Evolutionary conservation across 2,888 invertebrate genomes (phyloP), one percentile per base, ranked within the genome.

Genomic region (Meiosimyza platycephala): DNA sequence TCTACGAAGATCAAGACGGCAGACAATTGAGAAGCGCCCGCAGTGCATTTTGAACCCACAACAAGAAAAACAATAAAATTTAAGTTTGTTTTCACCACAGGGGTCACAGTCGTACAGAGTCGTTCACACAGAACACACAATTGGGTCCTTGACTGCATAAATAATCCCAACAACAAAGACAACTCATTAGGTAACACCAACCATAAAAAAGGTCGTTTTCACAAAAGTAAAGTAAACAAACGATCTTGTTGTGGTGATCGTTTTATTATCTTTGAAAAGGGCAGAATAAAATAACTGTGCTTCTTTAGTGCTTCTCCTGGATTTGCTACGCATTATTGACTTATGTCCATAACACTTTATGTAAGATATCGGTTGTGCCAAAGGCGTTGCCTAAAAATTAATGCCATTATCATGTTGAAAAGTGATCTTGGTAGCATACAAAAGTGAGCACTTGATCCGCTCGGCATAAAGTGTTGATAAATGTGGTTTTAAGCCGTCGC

Each of bases 11-110:
- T 47, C n/a, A 12, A 12, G 51, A 40, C 50, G 33, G 63, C 40
- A 54, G 63, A 54, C 62, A 70, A 70, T 54, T 70, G 70, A 48
- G 52, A 62, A 15, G 22, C 50, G 52, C 70, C 70, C 70, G 70
- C 70, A 62, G 70, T 9, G 70, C 33, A 51, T 33, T 6, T 15
- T 15, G 16, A 54, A 40, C 33, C 40, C 69, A 69, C 55, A 57
- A 70, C 16, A 60, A 28, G n/a, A 48, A 60, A 51, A 16, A 40
- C n/a, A 50, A 62, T 54, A 63, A 62, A 63, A 16, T 52, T 54
- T 12, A 51, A 47, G 60, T 51, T 64, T 18, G 6, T 50, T 40
- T 54, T 62, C 63, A 70, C 70, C 70, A 54, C 70, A 54, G 70
- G 70, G 54, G 62, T 63, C 70, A 62, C 70, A 62, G 47, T n/a